Evolutionary conservation across 1,140 invertebrate species (phyloP).

Genomic region (Periplaneta americana): DNA sequence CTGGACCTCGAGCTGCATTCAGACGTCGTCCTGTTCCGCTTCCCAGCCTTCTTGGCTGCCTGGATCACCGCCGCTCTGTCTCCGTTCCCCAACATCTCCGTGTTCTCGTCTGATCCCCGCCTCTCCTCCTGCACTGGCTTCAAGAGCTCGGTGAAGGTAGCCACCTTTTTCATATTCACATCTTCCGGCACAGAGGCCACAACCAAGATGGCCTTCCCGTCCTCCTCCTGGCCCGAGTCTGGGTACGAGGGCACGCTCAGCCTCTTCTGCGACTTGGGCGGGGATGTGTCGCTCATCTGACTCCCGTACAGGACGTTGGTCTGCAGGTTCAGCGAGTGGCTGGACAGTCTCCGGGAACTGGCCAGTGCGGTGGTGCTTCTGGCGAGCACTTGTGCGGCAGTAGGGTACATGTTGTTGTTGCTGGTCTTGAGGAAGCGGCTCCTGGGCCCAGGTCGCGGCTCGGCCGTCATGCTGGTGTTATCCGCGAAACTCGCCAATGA

Average conservation of each 20-base stretch:
- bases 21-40: not conserved
- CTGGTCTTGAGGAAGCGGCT: slow-evolving; percentile 36
- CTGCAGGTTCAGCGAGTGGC: slow-evolving; percentile 3
- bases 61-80: not conserved
- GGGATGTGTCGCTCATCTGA: not conserved
- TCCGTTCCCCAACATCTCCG: not conserved
- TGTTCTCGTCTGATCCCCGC: not conserved
- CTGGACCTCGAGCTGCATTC: not conserved
- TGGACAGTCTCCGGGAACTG: not conserved
- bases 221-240: not conserved
- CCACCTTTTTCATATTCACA: not conserved
- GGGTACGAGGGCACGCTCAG: not conserved
- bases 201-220: not conserved
- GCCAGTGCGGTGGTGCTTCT: slow-evolving; percentile 43
- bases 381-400: slow-evolving; percentile 62
- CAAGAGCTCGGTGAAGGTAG: not conserved
- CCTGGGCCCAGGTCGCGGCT: slow-evolving; percentile 16
- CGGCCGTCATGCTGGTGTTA: slow-evolving; percentile 5
- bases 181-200: not conserved
- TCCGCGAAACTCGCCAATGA: slow-evolving; percentile 29
- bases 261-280: not conserved
- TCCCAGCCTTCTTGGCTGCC: not conserved
- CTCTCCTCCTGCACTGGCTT: slow-evolving; percentile 8
- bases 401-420: slow-evolving; percentile 68
- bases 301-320: not conserved